Percentiles rank a stretch among this genome's conserved stretches.
Conservation (phyloP, 2,113 vertebrate species). For the Vombatus ursinus region DNA sequence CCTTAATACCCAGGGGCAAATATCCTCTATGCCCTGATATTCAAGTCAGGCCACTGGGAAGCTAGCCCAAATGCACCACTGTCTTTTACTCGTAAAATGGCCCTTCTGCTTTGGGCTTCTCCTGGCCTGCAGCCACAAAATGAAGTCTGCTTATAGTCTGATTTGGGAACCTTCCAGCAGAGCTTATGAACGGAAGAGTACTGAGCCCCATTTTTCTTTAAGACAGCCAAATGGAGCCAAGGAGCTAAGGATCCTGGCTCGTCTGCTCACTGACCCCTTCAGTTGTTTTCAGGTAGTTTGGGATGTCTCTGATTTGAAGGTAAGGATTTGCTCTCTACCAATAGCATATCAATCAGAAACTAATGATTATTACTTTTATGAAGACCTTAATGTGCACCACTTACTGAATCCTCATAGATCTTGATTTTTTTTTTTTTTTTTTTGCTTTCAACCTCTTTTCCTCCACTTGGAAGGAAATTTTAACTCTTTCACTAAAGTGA, state of each 20-base stretch:
- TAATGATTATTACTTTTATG: slow-evolving; percentile 68
- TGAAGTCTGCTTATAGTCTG: neutral
- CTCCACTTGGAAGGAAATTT: slow-evolving; percentile 37
- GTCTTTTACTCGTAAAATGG: neutral
- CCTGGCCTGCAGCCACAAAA: slow-evolving; percentile 47
- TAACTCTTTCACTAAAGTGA: slow-evolving; percentile 55
- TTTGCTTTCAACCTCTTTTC: slow-evolving; percentile 64
- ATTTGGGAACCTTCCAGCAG: slow-evolving; percentile 28
- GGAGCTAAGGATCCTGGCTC: slow-evolving; percentile 39
- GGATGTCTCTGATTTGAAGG: slow-evolving; percentile 32
- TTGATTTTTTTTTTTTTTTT: slow-evolving; percentile 62
- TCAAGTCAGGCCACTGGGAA: neutral
- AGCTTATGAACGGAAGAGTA: slow-evolving; percentile 51
- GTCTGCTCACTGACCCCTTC: slow-evolving; percentile 35
- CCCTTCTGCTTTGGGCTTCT: slow-evolving; percentile 19
- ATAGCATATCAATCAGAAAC: slow-evolving; percentile 62
- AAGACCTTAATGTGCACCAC: slow-evolving; percentile 68
- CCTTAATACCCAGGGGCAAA: slow-evolving; percentile 6
- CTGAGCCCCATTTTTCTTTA: slow-evolving; percentile 59
- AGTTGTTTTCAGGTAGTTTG: neutral
- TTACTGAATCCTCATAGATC: slow-evolving; percentile 65
- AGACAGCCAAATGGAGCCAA: slow-evolving; percentile 56
- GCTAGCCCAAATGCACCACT: neutral
- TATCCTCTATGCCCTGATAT: neutral
- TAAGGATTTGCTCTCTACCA: slow-evolving; percentile 62